phyloP scores from a whole-genome alignment of 1,140 invertebrate genomes.

The Potamilus streckersoni region DNA sequence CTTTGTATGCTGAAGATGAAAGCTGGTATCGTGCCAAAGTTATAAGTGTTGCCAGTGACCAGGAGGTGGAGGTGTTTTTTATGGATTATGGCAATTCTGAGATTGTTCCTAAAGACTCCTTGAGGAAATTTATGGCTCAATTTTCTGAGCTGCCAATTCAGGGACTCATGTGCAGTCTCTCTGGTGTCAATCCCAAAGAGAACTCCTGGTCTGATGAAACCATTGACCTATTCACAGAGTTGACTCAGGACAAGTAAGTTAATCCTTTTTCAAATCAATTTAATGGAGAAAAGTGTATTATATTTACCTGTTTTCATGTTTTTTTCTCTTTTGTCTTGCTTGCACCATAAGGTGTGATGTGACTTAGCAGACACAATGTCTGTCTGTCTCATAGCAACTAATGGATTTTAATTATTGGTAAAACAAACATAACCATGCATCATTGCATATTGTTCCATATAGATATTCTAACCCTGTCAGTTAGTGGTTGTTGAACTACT shows the following conservation, averaged over 20 bases:
- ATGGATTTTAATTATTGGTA: too few relatives aligned
- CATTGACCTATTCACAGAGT: conserved; percentile 30
- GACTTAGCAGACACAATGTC: too few relatives aligned
- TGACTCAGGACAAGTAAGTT: conserved; percentile 44
- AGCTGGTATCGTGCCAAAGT: conserved; percentile 84
- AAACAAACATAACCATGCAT: too few relatives aligned
- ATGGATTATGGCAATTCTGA: conserved; percentile 71
- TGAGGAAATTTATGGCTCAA: conserved; percentile 29
- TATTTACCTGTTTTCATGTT: too few relatives aligned
- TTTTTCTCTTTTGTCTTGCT: too few relatives aligned
- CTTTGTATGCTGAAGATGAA: conserved; percentile 78
- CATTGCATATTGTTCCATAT: too few relatives aligned
- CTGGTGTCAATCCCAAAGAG: conserved; percentile 54
- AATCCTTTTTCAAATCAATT: background rate
- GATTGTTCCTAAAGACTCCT: conserved; percentile 43
- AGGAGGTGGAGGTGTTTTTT: conserved; percentile 73
- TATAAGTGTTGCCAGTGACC: conserved; percentile 76
- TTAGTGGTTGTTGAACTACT: too few relatives aligned
- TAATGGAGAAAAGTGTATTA: too few relatives aligned
- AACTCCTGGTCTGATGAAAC: conserved; percentile 45
- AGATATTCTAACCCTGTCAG: too few relatives aligned
- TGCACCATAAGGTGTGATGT: too few relatives aligned
- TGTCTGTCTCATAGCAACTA: too few relatives aligned
- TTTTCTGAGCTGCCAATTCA: conserved; percentile 58
- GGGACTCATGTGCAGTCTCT: conserved; percentile 76